These are phyloP conservation scores for Epirrhoe tristata DNA, from an alignment of 2,888 invertebrate genomes.

Conservation along the genomic window DNA sequence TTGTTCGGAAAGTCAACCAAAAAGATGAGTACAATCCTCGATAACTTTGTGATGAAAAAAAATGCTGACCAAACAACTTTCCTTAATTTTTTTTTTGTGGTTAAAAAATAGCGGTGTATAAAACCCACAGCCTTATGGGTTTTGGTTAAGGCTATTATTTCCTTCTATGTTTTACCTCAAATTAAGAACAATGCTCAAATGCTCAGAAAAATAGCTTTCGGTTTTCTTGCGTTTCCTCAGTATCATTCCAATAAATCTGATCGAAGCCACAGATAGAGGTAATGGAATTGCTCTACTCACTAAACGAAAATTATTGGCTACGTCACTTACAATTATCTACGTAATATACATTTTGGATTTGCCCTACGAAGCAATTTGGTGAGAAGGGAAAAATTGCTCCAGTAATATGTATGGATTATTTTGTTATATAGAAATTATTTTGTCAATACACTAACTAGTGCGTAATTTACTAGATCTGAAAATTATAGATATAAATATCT, in stretches of 20 bases:
- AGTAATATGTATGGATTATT: background rate
- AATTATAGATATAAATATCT: too few relatives aligned
- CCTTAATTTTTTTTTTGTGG: too few relatives aligned
- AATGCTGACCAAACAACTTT: too few relatives aligned
- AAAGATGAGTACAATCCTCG: too few relatives aligned
- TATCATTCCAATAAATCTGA: conserved; percentile 27
- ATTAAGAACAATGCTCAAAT: conserved; percentile 5
- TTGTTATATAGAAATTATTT: background rate
- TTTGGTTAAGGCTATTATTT: too few relatives aligned
- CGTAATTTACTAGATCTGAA: too few relatives aligned
- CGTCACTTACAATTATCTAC: conserved; percentile 11
- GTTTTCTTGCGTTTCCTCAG: conserved; percentile 6
- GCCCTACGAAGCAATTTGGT: background rate
- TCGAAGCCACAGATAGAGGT: conserved; percentile 21
- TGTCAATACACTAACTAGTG: background rate
- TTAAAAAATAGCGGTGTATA: too few relatives aligned
- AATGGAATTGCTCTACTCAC: conserved; percentile 27
- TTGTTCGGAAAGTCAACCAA: too few relatives aligned
- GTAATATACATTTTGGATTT: conserved; percentile 18
- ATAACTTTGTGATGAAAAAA: too few relatives aligned
- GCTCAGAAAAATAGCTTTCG: conserved; percentile 28
- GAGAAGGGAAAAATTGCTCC: background rate
- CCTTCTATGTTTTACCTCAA: too few relatives aligned
- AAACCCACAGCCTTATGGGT: too few relatives aligned
- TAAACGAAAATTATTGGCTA: conserved; percentile 25